Evolutionary conservation across 2,113 vertebrate genomes (phyloP).

Genomic region (Panthera tigris): DNA sequence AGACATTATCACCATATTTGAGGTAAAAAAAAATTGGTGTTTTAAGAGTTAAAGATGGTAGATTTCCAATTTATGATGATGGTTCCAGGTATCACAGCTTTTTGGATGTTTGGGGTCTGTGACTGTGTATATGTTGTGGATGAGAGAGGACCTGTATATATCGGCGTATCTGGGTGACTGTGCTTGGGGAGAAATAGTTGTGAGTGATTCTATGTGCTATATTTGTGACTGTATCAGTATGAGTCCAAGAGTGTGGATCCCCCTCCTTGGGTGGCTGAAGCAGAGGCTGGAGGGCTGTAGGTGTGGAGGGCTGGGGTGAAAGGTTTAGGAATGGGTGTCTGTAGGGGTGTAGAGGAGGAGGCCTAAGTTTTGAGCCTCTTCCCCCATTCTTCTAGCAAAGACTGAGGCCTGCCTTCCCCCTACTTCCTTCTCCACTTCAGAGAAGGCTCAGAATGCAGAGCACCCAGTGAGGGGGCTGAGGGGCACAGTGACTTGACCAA

Average conservation of each 20-base stretch:
- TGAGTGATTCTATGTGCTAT: not conserved
- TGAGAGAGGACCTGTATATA: not conserved
- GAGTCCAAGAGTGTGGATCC: not conserved
- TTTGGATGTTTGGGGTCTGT: not conserved
- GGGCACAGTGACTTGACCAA: no score
- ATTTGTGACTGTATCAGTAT: not conserved
- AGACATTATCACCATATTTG: not conserved
- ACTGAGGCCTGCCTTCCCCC: not conserved
- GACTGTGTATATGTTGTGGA: not conserved
- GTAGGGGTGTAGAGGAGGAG: not conserved
- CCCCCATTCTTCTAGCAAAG: not conserved
- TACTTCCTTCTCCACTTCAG: not conserved
- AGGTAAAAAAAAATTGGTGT: not conserved
- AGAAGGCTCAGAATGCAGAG: not conserved
- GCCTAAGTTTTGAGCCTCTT: not conserved
- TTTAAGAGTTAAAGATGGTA: not conserved
- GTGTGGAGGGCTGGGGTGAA: not conserved
- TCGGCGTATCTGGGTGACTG: not conserved
- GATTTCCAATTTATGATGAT: not conserved
- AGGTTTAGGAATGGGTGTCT: conserved; percentile 12
- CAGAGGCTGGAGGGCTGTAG: not conserved
- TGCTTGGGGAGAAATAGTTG: not conserved
- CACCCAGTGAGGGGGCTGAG: not conserved
- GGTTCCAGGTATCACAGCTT: not conserved
- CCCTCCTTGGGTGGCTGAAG: not conserved